Evolutionary conservation across 2,797 vertebrate species (phyloP).

Genomic region (Gallinago stenura): DNA sequence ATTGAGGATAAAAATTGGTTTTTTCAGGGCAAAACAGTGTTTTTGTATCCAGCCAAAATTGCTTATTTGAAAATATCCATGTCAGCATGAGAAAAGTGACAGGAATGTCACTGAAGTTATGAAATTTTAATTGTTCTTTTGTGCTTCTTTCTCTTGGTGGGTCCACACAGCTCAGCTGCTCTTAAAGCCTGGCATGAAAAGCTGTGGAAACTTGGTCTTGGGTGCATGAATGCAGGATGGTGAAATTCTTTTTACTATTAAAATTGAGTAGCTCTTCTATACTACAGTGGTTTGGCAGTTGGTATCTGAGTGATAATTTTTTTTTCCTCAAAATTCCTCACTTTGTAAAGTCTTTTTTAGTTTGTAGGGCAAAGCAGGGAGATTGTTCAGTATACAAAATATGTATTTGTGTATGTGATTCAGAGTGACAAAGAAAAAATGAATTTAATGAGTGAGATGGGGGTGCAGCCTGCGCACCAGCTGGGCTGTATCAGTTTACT

Average conservation of each 20-base stretch:
- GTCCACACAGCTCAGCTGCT: background rate
- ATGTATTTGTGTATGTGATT: background rate
- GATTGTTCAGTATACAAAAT: background rate
- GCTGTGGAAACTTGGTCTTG: background rate
- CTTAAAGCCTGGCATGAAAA: background rate
- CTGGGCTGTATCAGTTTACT: background rate
- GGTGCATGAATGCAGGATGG: background rate
- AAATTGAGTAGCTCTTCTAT: background rate
- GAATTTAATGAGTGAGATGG: background rate
- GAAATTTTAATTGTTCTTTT: background rate
- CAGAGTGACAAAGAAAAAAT: background rate
- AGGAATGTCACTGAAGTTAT: background rate
- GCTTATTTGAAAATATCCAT: background rate
- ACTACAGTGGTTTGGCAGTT: background rate
- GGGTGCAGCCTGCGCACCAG: background rate
- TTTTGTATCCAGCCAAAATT: background rate
- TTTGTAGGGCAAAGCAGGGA: background rate
- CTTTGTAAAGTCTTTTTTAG: background rate
- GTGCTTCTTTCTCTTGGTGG: background rate
- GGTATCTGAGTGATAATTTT: background rate
- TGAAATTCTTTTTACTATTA: background rate
- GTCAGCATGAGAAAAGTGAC: background rate
- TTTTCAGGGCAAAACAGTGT: background rate
- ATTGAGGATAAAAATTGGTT: background rate
- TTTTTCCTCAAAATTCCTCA: background rate